Percentiles rank a stretch among this genome's conserved stretches.
phyloP scores from a whole-genome alignment of 2,113 vertebrate genomes.

The Trematomus loennbergii region DNA sequence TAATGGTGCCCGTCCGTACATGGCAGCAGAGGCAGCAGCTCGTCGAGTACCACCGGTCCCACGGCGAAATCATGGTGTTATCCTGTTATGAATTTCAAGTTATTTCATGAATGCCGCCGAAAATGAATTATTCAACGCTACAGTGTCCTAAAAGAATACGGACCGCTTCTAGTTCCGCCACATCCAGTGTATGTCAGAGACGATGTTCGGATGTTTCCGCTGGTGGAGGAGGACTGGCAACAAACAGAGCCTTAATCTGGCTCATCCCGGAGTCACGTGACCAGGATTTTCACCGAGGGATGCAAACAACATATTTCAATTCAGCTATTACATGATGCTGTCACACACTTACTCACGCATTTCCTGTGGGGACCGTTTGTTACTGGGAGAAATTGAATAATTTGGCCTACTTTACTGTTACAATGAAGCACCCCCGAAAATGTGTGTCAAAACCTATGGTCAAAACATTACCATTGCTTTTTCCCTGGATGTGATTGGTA shows the following conservation, averaged over 20 bases:
- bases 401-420: neutral
- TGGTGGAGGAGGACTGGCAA: slow-evolving; percentile 32
- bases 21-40: slow-evolving; percentile 99
- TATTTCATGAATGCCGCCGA: slow-evolving; percentile 73
- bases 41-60: slow-evolving; percentile 96
- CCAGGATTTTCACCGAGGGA: slow-evolving; percentile 47
- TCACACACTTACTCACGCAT: neutral
- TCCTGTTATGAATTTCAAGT: neutral
- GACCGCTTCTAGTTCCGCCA: slow-evolving; percentile 29
- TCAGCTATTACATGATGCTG: neutral
- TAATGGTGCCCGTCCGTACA: slow-evolving; percentile 97
- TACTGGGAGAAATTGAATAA: neutral
- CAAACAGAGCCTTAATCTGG: slow-evolving; percentile 65
- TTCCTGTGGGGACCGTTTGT: neutral
- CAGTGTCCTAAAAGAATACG: neutral
- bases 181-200: slow-evolving; percentile 40
- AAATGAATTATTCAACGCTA: neutral
- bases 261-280: slow-evolving; percentile 79
- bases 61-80: slow-evolving; percentile 88
- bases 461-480: neutral
- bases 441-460: neutral
- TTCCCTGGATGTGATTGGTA: neutral
- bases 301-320: neutral
- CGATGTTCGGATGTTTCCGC: slow-evolving; percentile 35
- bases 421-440: neutral